These are phyloP conservation scores for Drosophila tripunctata DNA, from an alignment of 2,888 invertebrate species.

Conservation along the genomic window DNA sequence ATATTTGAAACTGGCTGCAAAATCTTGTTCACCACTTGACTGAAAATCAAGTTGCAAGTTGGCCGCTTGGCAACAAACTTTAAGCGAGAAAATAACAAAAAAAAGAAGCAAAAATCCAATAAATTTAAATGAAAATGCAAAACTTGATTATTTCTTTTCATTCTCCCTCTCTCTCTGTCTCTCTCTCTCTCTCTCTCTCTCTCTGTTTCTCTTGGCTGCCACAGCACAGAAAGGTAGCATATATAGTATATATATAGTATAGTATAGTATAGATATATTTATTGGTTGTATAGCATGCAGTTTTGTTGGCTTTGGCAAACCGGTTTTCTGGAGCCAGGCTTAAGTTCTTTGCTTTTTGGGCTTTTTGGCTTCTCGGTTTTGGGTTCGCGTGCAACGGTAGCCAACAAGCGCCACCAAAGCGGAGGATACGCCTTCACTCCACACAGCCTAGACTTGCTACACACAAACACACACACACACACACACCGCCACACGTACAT, in stretches of 20 bases:
- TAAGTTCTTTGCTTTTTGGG: slow-evolving; percentile 2
- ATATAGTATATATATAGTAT: not conserved
- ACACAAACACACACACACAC: slow-evolving; percentile 32
- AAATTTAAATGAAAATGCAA: slow-evolving; percentile 77
- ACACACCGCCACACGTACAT: slow-evolving; percentile 7
- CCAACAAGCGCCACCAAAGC: slow-evolving; percentile 68
- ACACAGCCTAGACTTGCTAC: slow-evolving; percentile 53
- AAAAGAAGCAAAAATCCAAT: slow-evolving; percentile 51
- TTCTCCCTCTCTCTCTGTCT: not conserved
- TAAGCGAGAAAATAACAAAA: slow-evolving; percentile 16
- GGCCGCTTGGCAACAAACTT: slow-evolving; percentile 45
- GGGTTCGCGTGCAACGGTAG: slow-evolving; percentile 69
- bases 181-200: not conserved
- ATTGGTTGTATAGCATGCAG: not conserved
- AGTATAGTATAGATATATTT: not conserved
- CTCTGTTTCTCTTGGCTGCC: too few species aligned
- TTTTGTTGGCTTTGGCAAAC: slow-evolving; percentile 3
- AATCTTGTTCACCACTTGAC: slow-evolving; percentile 55
- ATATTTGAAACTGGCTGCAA: slow-evolving; percentile 57
- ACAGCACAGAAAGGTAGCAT: not conserved
- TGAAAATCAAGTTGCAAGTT: slow-evolving; percentile 70
- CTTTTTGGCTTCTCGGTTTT: slow-evolving; percentile 11
- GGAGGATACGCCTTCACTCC: slow-evolving; percentile 34
- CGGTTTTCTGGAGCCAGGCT: slow-evolving; percentile 5
- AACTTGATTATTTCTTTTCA: slow-evolving; percentile 70